A percentile compares a stretch with the other conserved stretches of the same genome.
Conservation (phyloP, 2,113 vertebrate species). For the Pachyramphus minor region DNA sequence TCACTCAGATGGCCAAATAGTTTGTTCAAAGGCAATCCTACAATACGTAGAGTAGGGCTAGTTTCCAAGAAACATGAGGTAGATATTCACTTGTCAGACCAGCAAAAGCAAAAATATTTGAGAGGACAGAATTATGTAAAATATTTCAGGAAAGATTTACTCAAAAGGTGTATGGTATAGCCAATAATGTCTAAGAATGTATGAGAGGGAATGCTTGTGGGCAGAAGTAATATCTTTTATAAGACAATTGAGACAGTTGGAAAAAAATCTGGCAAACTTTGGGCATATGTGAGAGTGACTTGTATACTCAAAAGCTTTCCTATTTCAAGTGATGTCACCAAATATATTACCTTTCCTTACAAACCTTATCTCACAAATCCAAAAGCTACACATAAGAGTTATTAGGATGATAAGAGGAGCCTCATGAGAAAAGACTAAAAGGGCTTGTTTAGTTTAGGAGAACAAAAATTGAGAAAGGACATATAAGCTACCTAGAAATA, state of each 20-base stretch:
- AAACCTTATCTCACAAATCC: neutral
- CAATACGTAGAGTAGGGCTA: neutral
- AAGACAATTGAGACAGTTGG: neutral
- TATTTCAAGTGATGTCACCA: neutral
- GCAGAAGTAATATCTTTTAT: neutral
- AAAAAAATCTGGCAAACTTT: neutral
- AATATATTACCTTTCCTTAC: neutral
- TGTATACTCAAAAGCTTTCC: neutral
- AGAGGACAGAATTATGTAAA: neutral
- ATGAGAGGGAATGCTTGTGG: neutral
- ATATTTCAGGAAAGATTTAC: neutral
- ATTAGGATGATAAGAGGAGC: neutral
- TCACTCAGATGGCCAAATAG: neutral
- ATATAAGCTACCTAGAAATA: neutral
- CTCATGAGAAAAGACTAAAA: neutral
- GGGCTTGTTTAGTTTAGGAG: neutral
- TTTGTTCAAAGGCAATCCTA: neutral
- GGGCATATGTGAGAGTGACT: neutral
- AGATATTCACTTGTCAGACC: neutral
- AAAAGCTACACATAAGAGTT: neutral
- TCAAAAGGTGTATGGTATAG: neutral
- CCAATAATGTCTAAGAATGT: neutral
- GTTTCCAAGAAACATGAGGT: neutral
- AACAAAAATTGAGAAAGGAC: neutral
- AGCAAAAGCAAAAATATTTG: neutral